Conservation (phyloP, 2,113 vertebrate genomes). For the Propithecus coquereli region DNA sequence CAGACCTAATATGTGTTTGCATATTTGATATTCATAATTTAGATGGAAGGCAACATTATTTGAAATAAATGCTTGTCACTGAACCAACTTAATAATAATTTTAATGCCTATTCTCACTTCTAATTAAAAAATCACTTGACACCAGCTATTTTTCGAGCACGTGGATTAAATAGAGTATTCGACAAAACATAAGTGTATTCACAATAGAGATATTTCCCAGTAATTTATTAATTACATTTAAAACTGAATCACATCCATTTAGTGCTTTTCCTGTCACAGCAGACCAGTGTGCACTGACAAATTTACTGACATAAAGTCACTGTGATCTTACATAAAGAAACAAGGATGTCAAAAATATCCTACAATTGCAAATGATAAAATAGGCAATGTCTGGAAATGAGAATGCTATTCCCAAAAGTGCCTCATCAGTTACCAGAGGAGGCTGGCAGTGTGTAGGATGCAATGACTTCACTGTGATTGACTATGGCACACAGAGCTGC, state of each 20-base stretch:
- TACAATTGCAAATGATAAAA: constrained; percentile 47
- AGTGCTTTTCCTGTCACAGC: constrained; percentile 38
- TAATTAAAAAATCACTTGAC: constrained; percentile 29
- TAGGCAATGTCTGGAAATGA: constrained; percentile 52
- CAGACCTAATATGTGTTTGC: neutral
- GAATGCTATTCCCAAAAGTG: constrained; percentile 42
- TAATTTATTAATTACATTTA: constrained; percentile 53
- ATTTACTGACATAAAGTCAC: constrained; percentile 66
- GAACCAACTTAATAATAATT: constrained; percentile 31
- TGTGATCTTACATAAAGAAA: constrained; percentile 65
- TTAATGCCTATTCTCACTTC: constrained; percentile 46
- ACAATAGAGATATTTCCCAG: constrained; percentile 52
- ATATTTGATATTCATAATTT: constrained; percentile 12
- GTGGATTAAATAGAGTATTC: constrained; percentile 45
- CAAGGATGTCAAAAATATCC: constrained; percentile 38
- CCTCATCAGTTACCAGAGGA: constrained; percentile 41
- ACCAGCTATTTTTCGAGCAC: constrained; percentile 34
- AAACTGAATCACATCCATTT: constrained; percentile 69
- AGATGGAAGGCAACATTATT: constrained; percentile 31
- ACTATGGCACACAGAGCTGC: neutral
- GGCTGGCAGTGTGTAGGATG: neutral
- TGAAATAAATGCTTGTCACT: constrained; percentile 49
- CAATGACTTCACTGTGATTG: constrained; percentile 8
- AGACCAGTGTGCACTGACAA: constrained; percentile 8
- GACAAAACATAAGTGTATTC: constrained; percentile 45